A percentile compares a stretch with the other conserved stretches of the same genome.
Conservation (phyloP, 1,140 invertebrate species). For the Drosophila kikkawai region DNA sequence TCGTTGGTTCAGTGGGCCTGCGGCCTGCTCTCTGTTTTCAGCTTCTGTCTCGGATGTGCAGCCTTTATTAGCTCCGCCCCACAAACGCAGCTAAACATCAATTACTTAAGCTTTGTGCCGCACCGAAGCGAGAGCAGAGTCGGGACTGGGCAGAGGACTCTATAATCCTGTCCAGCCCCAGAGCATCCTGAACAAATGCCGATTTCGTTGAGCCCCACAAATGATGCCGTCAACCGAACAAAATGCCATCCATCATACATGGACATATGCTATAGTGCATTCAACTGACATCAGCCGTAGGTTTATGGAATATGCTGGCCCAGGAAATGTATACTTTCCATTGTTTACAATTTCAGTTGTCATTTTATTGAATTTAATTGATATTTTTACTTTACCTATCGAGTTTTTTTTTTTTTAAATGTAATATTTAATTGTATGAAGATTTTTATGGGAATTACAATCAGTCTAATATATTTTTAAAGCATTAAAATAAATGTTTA, state of each 20-base stretch:
- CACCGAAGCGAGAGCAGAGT: constrained; percentile 12
- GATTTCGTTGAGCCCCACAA: constrained; percentile 44
- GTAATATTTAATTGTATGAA: neutral
- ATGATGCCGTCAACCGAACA: constrained; percentile 43
- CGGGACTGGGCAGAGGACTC: constrained; percentile 1
- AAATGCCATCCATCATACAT: constrained; percentile 63
- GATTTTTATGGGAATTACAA: neutral
- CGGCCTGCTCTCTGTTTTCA: constrained; percentile 26
- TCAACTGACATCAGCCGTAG: constrained; percentile 33
- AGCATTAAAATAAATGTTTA: neutral
- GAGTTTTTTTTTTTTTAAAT: neutral
- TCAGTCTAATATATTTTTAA: neutral
- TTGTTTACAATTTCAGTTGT: constrained; percentile 8
- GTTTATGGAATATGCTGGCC: constrained; percentile 24
- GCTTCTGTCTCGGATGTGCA: constrained; percentile 25
- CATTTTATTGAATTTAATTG: constrained; percentile 7
- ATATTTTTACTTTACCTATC: neutral
- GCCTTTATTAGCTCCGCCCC: constrained; percentile 65
- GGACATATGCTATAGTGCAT: constrained; percentile 37
- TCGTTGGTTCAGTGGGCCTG: constrained; percentile 21
- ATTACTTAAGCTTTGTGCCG: constrained; percentile 66
- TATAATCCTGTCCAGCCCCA: constrained; percentile 18
- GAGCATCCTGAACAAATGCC: constrained; percentile 26
- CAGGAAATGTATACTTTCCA: constrained; percentile 13
- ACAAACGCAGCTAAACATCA: constrained; percentile 67